phyloP scores from a whole-genome alignment of 2,113 vertebrate species.

The Corydoras sp. region DNA sequence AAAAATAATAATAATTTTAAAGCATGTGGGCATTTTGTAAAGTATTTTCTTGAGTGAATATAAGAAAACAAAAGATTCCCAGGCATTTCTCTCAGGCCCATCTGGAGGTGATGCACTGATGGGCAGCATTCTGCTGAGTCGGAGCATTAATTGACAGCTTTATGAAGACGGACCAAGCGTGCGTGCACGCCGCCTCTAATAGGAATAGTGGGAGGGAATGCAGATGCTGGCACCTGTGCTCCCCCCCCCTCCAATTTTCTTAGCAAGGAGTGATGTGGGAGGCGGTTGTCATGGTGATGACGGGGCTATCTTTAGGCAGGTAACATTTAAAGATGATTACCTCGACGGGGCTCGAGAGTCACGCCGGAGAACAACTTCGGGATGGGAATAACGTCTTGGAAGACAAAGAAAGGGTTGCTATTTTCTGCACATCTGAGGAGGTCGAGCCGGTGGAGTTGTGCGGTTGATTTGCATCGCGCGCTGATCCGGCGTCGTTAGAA shows the following conservation, averaged over 20 bases:
- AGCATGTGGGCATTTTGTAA: no score
- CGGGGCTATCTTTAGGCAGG: constrained; percentile 46
- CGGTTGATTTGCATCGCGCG: no score
- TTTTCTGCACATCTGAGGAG: no score
- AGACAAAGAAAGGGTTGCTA: neutral
- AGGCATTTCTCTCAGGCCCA: constrained; percentile 19
- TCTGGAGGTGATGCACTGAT: constrained; percentile 21
- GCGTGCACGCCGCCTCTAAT: constrained; percentile 29
- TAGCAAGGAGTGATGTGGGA: constrained; percentile 39
- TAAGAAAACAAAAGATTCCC: neutral
- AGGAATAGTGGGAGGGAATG: constrained; percentile 21
- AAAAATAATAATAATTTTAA: no score
- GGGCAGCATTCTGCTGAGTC: constrained; percentile 8
- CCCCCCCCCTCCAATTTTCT: constrained; percentile 40
- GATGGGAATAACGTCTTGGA: constrained; percentile 1
- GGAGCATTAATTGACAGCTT: constrained; percentile 41
- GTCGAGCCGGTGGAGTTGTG: no score
- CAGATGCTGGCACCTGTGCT: constrained; percentile 40
- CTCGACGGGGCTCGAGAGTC: constrained; percentile 19
- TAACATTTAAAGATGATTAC: constrained; percentile 44
- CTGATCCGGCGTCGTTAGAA: no score
- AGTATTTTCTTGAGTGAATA: no score
- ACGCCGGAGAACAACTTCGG: constrained; percentile 8
- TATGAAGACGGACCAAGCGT: constrained; percentile 38
- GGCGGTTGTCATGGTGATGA: constrained; percentile 45